Evolutionary conservation across 2,797 vertebrate species (phyloP).

Genomic region (Chiloscyllium punctatum): DNA sequence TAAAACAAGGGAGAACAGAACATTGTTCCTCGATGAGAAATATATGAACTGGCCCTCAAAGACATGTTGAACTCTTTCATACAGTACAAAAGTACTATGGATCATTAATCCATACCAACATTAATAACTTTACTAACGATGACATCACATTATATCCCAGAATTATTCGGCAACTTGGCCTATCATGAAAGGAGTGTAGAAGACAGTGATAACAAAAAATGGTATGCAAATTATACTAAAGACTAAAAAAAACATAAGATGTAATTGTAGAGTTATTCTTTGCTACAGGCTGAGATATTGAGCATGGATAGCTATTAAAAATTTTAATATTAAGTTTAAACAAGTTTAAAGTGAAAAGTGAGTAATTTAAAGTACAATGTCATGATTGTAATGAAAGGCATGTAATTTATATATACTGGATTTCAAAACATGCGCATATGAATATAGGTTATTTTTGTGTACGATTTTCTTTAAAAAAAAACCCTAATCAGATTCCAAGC

Average conservation of each 20-base stretch:
- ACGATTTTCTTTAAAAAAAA: too few relatives aligned
- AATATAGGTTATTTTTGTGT: too few relatives aligned
- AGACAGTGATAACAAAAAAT: background rate
- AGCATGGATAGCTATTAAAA: background rate
- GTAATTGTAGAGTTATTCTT: background rate
- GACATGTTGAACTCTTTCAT: background rate
- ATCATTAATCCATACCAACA: background rate
- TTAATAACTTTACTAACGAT: too few relatives aligned
- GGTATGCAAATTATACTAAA: background rate
- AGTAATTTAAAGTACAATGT: background rate
- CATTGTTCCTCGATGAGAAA: background rate
- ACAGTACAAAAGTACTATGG: background rate
- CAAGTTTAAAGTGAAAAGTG: background rate
- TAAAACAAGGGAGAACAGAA: background rate
- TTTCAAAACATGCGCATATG: too few relatives aligned
- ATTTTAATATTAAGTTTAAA: background rate
- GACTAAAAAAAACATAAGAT: background rate
- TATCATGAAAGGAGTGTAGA: background rate
- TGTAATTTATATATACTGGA: too few relatives aligned
- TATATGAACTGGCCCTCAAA: background rate
- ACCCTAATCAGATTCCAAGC: too few relatives aligned
- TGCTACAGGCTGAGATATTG: background rate
- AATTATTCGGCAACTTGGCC: background rate
- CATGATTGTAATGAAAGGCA: background rate
- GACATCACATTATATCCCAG: too few relatives aligned